phyloP scores from a whole-genome alignment of 2,888 invertebrate genomes.

The Drosophila falleni region DNA sequence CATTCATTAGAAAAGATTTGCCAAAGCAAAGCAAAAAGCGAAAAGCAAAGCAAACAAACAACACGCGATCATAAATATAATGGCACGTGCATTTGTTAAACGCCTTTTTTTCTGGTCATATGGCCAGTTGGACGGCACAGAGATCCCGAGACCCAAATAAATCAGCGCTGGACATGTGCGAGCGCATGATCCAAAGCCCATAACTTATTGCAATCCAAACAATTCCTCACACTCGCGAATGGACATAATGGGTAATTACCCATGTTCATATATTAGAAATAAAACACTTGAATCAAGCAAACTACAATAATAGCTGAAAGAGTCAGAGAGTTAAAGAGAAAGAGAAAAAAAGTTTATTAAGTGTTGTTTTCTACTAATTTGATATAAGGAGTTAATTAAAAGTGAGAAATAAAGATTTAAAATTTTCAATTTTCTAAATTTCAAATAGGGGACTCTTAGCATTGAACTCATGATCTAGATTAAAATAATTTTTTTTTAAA shows the following conservation, averaged over 20 bases:
- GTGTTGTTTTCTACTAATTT: no score
- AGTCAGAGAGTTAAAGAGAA: neutral
- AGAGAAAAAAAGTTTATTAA: no score
- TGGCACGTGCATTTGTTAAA: conserved; percentile 55
- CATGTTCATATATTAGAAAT: conserved; percentile 7
- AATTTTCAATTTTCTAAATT: no score
- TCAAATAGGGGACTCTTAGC: no score
- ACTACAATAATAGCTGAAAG: neutral
- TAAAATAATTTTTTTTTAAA: no score
- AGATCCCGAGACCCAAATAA: conserved; percentile 49
- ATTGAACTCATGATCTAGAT: no score
- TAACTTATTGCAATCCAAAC: conserved; percentile 55
- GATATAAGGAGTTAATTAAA: no score
- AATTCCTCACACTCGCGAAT: conserved; percentile 31
- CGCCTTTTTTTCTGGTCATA: conserved; percentile 20
- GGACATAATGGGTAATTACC: conserved; percentile 40
- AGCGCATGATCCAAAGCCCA: conserved; percentile 42
- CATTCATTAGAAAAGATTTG: conserved; percentile 39
- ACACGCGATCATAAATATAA: conserved; percentile 60
- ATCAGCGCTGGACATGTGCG: conserved; percentile 21
- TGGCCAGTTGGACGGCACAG: conserved; percentile 10
- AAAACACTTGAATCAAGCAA: neutral
- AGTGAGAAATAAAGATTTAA: no score
- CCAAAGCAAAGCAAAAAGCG: conserved; percentile 7
- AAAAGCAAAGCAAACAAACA: conserved; percentile 46